These are phyloP conservation scores for Torymus auratus DNA, from an alignment of 2,888 invertebrate genomes.

Conservation along the genomic window DNA sequence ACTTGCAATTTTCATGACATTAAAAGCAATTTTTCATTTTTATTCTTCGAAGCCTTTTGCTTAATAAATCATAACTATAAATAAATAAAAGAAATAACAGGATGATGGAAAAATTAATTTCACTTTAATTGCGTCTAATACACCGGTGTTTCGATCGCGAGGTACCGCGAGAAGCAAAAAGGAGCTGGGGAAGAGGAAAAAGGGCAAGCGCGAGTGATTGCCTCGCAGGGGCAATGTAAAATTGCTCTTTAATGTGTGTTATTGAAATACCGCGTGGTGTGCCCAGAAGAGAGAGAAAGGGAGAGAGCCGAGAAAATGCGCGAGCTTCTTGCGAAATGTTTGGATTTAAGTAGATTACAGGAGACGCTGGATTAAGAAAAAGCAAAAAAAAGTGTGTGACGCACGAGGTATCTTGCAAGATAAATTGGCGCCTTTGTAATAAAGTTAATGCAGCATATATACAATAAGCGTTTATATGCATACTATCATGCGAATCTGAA, in stretches of 20 bases:
- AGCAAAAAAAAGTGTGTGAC: not conserved
- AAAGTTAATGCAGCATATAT: too few relatives aligned
- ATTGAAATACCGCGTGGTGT: conserved; percentile 38
- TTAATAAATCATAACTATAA: too few relatives aligned
- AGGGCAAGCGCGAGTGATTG: conserved; percentile 5
- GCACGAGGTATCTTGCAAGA: not conserved
- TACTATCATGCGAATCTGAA: too few relatives aligned
- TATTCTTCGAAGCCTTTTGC: too few relatives aligned
- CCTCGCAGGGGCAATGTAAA: conserved; percentile 22
- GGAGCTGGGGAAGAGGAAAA: not conserved
- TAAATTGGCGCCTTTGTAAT: too few relatives aligned
- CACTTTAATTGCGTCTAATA: conserved; percentile 29
- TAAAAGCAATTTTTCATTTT: too few relatives aligned
- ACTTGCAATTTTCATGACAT: too few relatives aligned
- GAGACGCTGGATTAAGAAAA: not conserved
- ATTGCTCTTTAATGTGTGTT: conserved; percentile 52
- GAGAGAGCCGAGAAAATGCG: conserved; percentile 1
- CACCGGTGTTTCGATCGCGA: not conserved
- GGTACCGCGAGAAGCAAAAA: not conserved
- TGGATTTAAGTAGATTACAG: conserved; percentile 3
- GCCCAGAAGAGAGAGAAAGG: not conserved
- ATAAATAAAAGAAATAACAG: too few relatives aligned
- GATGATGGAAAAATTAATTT: conserved; percentile 36
- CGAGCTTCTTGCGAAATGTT: conserved; percentile 31
- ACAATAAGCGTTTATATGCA: too few relatives aligned